Percentiles rank a stretch among this genome's conserved stretches.
Evolutionary conservation across 1,140 invertebrate genomes (phyloP).

Genomic region (Drosophila mojavensis): DNA sequence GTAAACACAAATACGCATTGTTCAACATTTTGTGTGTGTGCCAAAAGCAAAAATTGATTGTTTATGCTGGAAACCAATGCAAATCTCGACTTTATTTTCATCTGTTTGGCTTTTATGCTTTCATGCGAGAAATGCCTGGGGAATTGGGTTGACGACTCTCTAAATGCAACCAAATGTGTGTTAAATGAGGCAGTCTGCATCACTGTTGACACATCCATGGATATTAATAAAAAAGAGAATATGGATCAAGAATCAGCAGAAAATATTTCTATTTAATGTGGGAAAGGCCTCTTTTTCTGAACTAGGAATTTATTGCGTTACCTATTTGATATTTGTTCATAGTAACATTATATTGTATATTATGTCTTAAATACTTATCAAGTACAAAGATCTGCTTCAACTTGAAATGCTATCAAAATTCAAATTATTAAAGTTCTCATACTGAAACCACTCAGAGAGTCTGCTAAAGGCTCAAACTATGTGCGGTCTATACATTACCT

Average conservation of each 20-base stretch:
- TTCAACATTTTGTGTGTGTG: slow-evolving; percentile 27
- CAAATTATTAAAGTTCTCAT: no score
- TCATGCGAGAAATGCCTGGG: slow-evolving; percentile 25
- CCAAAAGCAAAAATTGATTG: slow-evolving; percentile 25
- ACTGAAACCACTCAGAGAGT: no score
- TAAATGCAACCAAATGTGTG: slow-evolving; percentile 19
- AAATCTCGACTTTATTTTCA: slow-evolving; percentile 12
- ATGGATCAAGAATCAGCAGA: not conserved
- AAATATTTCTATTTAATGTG: not conserved
- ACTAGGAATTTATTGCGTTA: no score
- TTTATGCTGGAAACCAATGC: slow-evolving; percentile 19
- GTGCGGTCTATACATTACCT: no score
- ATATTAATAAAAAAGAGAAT: not conserved
- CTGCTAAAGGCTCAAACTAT: no score
- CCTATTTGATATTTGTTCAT: no score
- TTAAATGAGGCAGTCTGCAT: slow-evolving; percentile 1
- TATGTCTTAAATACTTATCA: no score
- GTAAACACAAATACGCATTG: slow-evolving; percentile 30
- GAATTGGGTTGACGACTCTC: slow-evolving; percentile 46
- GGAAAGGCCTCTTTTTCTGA: no score
- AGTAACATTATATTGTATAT: no score
- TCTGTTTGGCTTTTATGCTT: slow-evolving; percentile 10
- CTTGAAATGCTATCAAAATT: no score
- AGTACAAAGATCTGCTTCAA: no score
- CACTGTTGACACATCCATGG: not conserved